Evolutionary conservation across 2,888 invertebrate species (phyloP).

Genomic region (Dynastes hyllus): DNA sequence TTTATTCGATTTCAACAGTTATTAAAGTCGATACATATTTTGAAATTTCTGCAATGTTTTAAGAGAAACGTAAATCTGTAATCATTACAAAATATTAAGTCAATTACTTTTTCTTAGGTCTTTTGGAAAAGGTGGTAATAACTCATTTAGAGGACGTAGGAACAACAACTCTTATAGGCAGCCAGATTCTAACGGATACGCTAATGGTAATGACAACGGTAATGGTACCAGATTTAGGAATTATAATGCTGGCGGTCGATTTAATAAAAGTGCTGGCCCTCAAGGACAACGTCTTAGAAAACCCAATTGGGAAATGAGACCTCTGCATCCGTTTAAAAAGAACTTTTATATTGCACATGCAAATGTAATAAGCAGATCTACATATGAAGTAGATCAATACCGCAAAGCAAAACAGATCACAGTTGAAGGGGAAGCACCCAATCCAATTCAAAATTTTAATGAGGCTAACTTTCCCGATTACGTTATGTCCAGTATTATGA

Average conservation of each 20-base stretch:
- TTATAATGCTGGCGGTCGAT: slow-evolving; percentile 64
- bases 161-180: slow-evolving; percentile 50
- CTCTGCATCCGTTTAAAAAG: slow-evolving; percentile 91
- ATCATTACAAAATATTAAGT: not conserved
- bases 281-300: slow-evolving; percentile 81
- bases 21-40: too few relatives aligned
- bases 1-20: too few relatives aligned
- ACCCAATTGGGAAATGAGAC: slow-evolving; percentile 90
- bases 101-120: slow-evolving; percentile 39
- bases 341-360: slow-evolving; percentile 93
- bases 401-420: slow-evolving; percentile 89
- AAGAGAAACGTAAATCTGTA: too few relatives aligned
- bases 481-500: slow-evolving; percentile 85
- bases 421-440: slow-evolving; percentile 89
- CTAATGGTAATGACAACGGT: slow-evolving; percentile 71
- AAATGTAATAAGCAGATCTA: slow-evolving; percentile 79
- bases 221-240: slow-evolving; percentile 62
- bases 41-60: too few relatives aligned
- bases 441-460: slow-evolving; percentile 91
- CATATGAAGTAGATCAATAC: slow-evolving; percentile 84
- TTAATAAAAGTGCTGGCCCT: slow-evolving; percentile 77
- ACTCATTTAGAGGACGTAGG: slow-evolving; percentile 53
- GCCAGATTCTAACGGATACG: slow-evolving; percentile 57
- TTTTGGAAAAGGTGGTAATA: slow-evolving; percentile 48
- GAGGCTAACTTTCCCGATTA: slow-evolving; percentile 91